Percentiles rank a stretch among this genome's conserved stretches.
Evolutionary conservation across 64 coral and sea anemone species (phyloP).

Genomic region (Montipora capricornis): DNA sequence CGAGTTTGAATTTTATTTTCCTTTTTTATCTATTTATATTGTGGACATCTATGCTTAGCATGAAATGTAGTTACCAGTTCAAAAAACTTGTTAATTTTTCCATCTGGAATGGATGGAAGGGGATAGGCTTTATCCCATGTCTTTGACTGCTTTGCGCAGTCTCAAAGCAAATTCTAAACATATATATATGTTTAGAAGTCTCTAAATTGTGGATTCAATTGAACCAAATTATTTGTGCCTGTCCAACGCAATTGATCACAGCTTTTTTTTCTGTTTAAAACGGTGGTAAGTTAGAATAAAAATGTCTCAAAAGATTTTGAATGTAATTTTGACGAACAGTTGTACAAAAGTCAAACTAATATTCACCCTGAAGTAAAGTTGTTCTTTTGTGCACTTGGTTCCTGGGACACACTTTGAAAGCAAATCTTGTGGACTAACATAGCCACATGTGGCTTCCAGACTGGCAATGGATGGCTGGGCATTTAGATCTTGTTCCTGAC

Average conservation of each 20-base stretch:
- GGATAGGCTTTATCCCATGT: conserved; percentile 27
- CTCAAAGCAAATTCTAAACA: conserved; percentile 33
- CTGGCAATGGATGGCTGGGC: background rate
- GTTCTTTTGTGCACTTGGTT: background rate
- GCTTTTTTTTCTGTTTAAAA: background rate
- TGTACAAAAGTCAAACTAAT: background rate
- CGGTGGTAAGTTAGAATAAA: background rate
- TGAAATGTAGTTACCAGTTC: conserved; percentile 9
- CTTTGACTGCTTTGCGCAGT: conserved; percentile 37
- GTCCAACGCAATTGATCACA: too few relatives aligned
- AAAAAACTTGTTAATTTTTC: conserved; percentile 3
- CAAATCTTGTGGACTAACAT: background rate
- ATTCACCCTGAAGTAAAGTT: background rate
- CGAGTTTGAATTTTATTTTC: too few relatives aligned
- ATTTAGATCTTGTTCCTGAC: background rate
- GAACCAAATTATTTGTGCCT: too few relatives aligned
- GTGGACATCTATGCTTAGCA: too few relatives aligned
- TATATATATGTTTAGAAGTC: too few relatives aligned
- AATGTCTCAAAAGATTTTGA: background rate
- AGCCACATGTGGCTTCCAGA: background rate
- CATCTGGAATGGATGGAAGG: conserved; percentile 15
- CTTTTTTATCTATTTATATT: too few relatives aligned
- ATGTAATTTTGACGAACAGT: background rate
- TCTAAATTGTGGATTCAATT: background rate
- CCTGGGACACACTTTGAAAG: background rate